phyloP scores from a whole-genome alignment of 2,888 invertebrate genomes.

The Trichopria drosophilae region DNA sequence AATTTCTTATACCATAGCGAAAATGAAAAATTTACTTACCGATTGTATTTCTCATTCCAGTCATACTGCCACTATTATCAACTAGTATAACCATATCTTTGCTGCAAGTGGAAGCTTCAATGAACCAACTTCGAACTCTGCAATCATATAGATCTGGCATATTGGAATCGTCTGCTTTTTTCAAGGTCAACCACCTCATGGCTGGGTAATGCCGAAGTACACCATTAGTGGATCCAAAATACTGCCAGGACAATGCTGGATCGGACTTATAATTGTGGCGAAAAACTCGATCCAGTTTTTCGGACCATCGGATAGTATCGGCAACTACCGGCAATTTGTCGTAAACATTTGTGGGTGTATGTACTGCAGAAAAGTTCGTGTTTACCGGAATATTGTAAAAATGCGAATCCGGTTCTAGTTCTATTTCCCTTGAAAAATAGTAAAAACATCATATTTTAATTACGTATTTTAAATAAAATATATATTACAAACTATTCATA shows the following conservation, averaged over 20 bases:
- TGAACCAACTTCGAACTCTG: conserved; percentile 91
- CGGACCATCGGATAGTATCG: conserved; percentile 89
- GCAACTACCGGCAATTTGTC: conserved; percentile 69
- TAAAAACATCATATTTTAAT: conserved; percentile 7
- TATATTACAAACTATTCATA: too few species aligned
- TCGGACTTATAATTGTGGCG: conserved; percentile 79
- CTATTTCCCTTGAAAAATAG: conserved; percentile 62
- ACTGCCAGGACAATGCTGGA: conserved; percentile 94
- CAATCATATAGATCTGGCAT: conserved; percentile 85
- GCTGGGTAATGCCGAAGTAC: conserved; percentile 90
- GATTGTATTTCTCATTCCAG: conserved; percentile 72
- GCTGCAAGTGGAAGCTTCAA: conserved; percentile 95
- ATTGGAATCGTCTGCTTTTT: conserved; percentile 28
- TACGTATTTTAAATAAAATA: too few species aligned
- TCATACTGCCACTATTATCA: conserved; percentile 97
- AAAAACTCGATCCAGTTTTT: conserved; percentile 81
- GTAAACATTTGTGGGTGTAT: conserved; percentile 92
- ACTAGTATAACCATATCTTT: conserved; percentile 95
- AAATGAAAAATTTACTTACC: conserved; percentile 38
- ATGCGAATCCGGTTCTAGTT: conserved; percentile 73
- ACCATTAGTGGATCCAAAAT: conserved; percentile 93
- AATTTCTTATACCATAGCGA: too few species aligned
- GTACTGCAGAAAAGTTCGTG: conserved; percentile 80
- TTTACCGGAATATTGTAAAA: conserved; percentile 84
- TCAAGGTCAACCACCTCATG: conserved; percentile 46